phyloP scores from a whole-genome alignment of 1,140 invertebrate genomes.

The Colletes gigas region DNA sequence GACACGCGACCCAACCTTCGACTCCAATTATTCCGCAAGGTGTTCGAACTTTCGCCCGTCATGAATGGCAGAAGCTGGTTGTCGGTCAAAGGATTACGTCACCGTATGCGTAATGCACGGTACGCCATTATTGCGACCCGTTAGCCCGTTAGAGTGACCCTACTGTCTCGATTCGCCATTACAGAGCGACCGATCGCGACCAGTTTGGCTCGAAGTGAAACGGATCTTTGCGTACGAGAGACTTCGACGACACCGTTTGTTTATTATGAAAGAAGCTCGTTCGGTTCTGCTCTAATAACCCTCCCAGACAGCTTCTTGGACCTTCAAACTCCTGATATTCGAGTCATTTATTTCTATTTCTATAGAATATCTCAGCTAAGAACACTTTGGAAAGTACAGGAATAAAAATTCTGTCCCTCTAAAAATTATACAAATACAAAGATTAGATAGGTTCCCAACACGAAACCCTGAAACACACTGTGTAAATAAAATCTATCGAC shows the following conservation, averaged over 20 bases:
- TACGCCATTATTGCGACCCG: conserved; percentile 55
- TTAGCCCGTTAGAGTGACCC: conserved; percentile 56
- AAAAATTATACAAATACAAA: too few species aligned
- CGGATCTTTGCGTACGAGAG: conserved; percentile 10
- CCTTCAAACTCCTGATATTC: too few species aligned
- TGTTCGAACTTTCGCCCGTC: conserved; percentile 51
- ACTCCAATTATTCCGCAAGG: conserved; percentile 6
- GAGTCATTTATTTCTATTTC: too few species aligned
- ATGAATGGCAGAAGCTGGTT: conserved; percentile 50
- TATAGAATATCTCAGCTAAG: too few species aligned
- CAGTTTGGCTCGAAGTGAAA: conserved; percentile 28
- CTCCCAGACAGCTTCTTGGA: too few species aligned
- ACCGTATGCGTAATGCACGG: conserved; percentile 61
- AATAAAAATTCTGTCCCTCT: too few species aligned
- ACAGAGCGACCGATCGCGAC: conserved; percentile 34
- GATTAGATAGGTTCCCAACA: too few species aligned
- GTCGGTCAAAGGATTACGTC: conserved; percentile 55
- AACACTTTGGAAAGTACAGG: too few species aligned
- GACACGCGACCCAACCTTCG: background rate
- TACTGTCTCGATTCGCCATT: conserved; percentile 60
- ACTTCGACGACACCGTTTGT: background rate
- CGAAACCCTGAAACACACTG: too few species aligned
- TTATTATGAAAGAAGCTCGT: background rate
- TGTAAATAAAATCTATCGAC: too few species aligned
- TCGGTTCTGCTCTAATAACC: background rate